Percentiles rank a stretch among this genome's conserved stretches.
These are phyloP conservation scores for Heliconius hortense DNA, from an alignment of 2,888 invertebrate species.

Conservation along the genomic window DNA sequence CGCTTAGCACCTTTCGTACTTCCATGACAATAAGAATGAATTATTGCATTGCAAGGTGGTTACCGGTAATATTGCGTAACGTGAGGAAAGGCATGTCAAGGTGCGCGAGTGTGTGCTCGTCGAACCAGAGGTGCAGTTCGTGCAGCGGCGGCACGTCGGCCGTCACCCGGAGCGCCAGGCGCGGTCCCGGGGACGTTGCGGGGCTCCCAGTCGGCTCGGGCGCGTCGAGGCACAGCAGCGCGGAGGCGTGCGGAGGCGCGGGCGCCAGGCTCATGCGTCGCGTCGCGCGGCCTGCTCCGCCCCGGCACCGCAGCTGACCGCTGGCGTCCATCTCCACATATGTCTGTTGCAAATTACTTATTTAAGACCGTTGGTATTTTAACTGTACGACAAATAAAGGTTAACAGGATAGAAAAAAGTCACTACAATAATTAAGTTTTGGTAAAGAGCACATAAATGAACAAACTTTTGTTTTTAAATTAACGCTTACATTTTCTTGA, in stretches of 20 bases:
- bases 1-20: too few species aligned
- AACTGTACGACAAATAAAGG: neutral
- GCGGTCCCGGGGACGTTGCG: constrained; percentile 46
- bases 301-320: constrained; percentile 42
- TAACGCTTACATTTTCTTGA: constrained; percentile 18
- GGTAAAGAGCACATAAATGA: neutral
- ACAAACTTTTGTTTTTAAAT: neutral
- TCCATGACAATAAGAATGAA: too few species aligned
- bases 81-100: constrained; percentile 88
- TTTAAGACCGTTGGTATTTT: neutral
- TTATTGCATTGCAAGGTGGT: neutral
- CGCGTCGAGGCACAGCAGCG: constrained; percentile 43
- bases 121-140: constrained; percentile 91
- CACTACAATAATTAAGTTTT: neutral
- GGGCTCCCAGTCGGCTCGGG: constrained; percentile 45
- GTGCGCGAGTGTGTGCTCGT: constrained; percentile 86
- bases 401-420: neutral
- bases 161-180: constrained; percentile 60
- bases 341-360: constrained; percentile 48
- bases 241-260: constrained; percentile 43
- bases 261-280: constrained; percentile 45
- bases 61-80: constrained; percentile 91
- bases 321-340: constrained; percentile 55
- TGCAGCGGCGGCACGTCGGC: constrained; percentile 82
- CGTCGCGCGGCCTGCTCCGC: constrained; percentile 43